phyloP scores from a whole-genome alignment of 2,888 invertebrate species.

The Prosopocoilus inquinatus region DNA sequence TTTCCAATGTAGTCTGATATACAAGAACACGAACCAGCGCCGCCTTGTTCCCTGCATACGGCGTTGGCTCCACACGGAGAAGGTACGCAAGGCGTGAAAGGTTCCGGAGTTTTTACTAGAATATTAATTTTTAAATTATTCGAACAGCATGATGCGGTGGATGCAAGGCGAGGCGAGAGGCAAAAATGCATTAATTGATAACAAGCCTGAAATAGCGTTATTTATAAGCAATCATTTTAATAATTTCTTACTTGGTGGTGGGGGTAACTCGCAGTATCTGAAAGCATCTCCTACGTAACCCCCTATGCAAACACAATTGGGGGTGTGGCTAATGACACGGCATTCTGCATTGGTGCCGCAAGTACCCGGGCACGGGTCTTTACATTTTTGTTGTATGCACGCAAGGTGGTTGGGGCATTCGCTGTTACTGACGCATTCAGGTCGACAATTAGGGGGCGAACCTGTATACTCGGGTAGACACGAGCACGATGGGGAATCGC shows the following conservation, averaged over 20 bases:
- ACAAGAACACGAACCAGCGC: conserved; percentile 70
- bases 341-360: conserved; percentile 75
- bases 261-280: conserved; percentile 60
- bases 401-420: conserved; percentile 70
- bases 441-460: conserved; percentile 69
- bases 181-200: too few species aligned
- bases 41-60: conserved; percentile 65
- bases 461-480: conserved; percentile 63
- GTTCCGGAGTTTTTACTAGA: conserved; percentile 30
- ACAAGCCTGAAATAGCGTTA: too few species aligned
- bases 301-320: conserved; percentile 62
- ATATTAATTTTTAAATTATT: conserved; percentile 3
- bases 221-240: conserved; percentile 8
- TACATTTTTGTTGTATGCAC: conserved; percentile 73
- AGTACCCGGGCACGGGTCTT: conserved; percentile 70
- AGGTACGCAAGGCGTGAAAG: conserved; percentile 45
- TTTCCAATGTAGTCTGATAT: conserved; percentile 71
- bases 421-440: conserved; percentile 70
- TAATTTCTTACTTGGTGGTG: conserved; percentile 12
- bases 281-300: conserved; percentile 65
- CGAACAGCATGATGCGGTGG: background rate
- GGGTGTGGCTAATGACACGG: conserved; percentile 70
- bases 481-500: conserved; percentile 59
- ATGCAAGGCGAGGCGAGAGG: too few species aligned
- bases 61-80: conserved; percentile 69